These are phyloP conservation scores for Dusona sp. DNA, from an alignment of 2,888 invertebrate genomes.

Conservation along the genomic window DNA sequence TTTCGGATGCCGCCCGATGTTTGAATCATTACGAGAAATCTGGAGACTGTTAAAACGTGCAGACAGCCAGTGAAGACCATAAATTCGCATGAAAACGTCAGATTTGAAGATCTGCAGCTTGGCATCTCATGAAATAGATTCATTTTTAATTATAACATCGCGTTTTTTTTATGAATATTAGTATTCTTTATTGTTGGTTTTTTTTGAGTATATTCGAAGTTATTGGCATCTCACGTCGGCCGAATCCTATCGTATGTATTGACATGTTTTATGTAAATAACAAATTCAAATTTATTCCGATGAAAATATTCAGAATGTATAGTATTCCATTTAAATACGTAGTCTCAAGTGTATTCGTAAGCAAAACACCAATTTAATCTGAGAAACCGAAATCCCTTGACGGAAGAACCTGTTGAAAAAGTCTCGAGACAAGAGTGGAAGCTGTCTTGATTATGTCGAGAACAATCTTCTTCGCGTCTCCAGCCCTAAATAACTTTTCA, in stretches of 20 bases:
- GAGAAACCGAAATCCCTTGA: constrained; percentile 25
- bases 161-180: not conserved
- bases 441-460: constrained; percentile 38
- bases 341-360: constrained; percentile 9
- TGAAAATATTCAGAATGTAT: not conserved
- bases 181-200: not conserved
- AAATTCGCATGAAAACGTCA: constrained; percentile 40
- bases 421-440: constrained; percentile 8
- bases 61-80: constrained; percentile 50
- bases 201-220: not conserved
- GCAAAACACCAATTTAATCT: constrained; percentile 12
- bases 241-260: not conserved
- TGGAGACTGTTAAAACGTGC: constrained; percentile 56
- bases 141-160: not conserved
- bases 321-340: not conserved
- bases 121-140: not conserved
- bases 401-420: constrained; percentile 13
- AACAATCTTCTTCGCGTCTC: constrained; percentile 47
- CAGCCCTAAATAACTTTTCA: constrained; percentile 67
- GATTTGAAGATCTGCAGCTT: constrained; percentile 16
- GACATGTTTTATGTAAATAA: not conserved
- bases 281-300: not conserved
- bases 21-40: constrained; percentile 51
- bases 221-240: not conserved
- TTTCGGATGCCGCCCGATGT: constrained; percentile 48